phyloP scores from a whole-genome alignment of 1,140 invertebrate species.

The Lordiphosa clarofinis region DNA sequence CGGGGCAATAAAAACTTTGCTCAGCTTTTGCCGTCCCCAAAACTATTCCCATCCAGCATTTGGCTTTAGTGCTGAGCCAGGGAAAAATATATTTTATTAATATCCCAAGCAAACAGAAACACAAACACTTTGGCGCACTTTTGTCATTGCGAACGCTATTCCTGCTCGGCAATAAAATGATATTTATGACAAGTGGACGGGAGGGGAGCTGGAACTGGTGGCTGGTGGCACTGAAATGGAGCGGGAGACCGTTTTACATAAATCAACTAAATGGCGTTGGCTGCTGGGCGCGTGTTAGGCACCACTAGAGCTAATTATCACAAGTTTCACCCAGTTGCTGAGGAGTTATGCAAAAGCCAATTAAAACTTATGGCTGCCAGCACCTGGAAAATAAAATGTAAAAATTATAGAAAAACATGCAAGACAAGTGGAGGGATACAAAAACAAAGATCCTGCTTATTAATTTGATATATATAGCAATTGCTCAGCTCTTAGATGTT shows the following conservation, averaged over 20 bases:
- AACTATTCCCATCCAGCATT: conserved; percentile 40
- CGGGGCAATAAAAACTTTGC: conserved; percentile 71
- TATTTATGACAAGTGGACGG: conserved; percentile 57
- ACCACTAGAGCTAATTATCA: conserved; percentile 61
- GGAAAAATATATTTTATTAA: conserved; percentile 70
- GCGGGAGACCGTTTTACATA: conserved; percentile 46
- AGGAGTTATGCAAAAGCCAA: conserved; percentile 50
- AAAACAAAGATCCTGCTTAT: background rate
- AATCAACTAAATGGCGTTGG: conserved; percentile 57
- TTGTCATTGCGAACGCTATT: conserved; percentile 43
- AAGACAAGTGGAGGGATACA: background rate
- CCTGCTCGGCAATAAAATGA: conserved; percentile 59
- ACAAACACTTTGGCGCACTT: conserved; percentile 55
- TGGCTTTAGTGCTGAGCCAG: conserved; percentile 67
- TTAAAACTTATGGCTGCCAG: conserved; percentile 56
- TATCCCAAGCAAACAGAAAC: conserved; percentile 39
- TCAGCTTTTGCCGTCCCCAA: conserved; percentile 39
- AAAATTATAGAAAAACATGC: conserved; percentile 41
- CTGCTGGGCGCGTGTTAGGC: conserved; percentile 25
- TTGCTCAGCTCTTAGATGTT: no score
- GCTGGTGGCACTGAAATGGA: conserved; percentile 11
- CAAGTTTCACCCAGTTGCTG: conserved; percentile 1
- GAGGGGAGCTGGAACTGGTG: conserved; percentile 1
- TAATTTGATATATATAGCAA: no score
- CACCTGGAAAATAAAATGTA: conserved; percentile 46